Evolutionary conservation across 2,113 vertebrate genomes (phyloP).

Genomic region (Lynx canadensis): DNA sequence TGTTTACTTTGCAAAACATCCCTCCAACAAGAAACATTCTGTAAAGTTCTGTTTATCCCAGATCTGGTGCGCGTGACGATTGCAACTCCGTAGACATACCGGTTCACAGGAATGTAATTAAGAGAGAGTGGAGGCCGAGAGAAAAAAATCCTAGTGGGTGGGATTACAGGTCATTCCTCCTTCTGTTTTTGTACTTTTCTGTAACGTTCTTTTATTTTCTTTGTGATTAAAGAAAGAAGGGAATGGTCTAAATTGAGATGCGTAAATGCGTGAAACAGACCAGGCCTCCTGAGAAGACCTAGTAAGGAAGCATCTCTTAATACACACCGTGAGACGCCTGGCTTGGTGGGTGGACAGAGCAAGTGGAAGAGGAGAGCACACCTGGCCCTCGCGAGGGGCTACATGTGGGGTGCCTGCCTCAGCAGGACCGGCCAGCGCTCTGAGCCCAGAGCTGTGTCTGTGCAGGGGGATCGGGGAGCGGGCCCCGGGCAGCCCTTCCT

Average conservation of each 20-base stretch:
- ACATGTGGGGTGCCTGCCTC: neutral
- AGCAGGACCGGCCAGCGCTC: no score
- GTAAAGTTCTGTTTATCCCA: neutral
- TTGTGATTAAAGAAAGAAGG: neutral
- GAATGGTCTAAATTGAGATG: neutral
- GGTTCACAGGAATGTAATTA: neutral
- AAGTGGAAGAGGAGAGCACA: no score
- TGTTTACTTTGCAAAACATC: rapidly evolving
- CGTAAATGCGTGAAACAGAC: neutral
- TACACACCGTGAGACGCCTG: neutral
- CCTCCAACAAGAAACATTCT: neutral
- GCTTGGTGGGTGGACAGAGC: neutral
- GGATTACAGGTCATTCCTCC: neutral
- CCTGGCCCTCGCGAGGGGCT: rapidly evolving
- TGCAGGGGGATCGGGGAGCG: neutral
- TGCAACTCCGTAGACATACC: neutral
- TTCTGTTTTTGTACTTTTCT: neutral
- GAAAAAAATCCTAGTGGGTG: neutral
- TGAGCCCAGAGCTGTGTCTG: neutral
- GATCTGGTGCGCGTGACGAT: neutral
- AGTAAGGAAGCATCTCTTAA: neutral
- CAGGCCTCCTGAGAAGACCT: neutral
- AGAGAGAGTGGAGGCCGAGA: neutral
- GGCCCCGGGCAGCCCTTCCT: no score
- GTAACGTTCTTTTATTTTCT: neutral